phyloP scores from a whole-genome alignment of 2,888 invertebrate genomes.

The Chrysotoxum bicinctum region DNA sequence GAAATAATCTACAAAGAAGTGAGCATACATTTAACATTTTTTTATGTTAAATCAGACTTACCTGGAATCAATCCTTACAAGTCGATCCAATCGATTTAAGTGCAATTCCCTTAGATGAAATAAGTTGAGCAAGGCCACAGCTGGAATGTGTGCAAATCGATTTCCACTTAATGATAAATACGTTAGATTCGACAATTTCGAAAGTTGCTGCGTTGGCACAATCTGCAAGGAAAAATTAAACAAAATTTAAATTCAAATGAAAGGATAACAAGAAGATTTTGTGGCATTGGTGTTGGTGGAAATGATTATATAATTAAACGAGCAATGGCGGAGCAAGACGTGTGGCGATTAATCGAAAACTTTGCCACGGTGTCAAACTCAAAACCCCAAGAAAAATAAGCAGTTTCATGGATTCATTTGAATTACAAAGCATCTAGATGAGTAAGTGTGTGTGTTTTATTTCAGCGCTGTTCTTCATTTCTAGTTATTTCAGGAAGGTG shows the following conservation, averaged over 20 bases:
- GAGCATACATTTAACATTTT: not conserved
- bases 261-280: slow-evolving; percentile 22
- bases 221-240: slow-evolving; percentile 77
- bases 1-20: not conserved
- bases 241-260: slow-evolving; percentile 24
- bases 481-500: slow-evolving; percentile 14
- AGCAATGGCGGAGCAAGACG: not conserved
- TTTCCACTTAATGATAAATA: slow-evolving; percentile 91
- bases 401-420: slow-evolving; percentile 42
- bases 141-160: slow-evolving; percentile 87
- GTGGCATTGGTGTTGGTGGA: not conserved
- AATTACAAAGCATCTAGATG: slow-evolving; percentile 13
- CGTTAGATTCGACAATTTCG: slow-evolving; percentile 89
- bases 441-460: not conserved
- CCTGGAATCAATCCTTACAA: slow-evolving; percentile 87
- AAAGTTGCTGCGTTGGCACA: slow-evolving; percentile 89
- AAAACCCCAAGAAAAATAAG: not conserved
- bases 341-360: not conserved
- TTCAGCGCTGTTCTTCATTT: not conserved
- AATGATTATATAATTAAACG: slow-evolving; percentile 20
- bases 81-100: slow-evolving; percentile 86
- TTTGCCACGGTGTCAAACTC: slow-evolving; percentile 8
- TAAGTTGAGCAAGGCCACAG: slow-evolving; percentile 91
- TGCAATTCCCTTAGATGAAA: slow-evolving; percentile 90
- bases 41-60: slow-evolving; percentile 74